Base-by-base conservation (phyloP, 2,113 vertebrate species). In the Lathamus discolor region DNA sequence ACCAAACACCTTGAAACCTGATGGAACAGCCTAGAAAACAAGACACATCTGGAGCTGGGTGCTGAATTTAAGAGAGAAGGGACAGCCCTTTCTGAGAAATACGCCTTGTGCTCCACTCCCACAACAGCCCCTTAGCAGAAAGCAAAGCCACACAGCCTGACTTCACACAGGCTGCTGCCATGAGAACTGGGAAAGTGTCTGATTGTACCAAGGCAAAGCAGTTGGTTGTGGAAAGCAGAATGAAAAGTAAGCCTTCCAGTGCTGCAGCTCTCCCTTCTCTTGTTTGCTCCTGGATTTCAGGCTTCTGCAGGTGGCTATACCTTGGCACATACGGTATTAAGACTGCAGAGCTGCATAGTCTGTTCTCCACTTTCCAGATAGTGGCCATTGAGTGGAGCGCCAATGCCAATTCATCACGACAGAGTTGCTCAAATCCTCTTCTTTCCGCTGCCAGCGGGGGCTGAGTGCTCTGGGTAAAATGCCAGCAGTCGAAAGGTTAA, bases 401-500 rank as follows among this genome's bases (percentile, higher is more conserved):
- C 92, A 79, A 11, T 0, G 1, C 63, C 70, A 94, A 55, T 91
- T 85, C 84, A 79, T 94, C 95, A 54, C 62, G 13, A 3, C 48
- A 13, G 78, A 69, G 83, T 35, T 4, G 57, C 86, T 92, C 74
- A 94, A 83, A 62, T 35, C 86, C 73, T 91, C 70, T 57, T 54
- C 49, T 62, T 15, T 41, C 86, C 0, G 0, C 88, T 87, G 92
- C 95, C 92, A 96, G 90, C 93, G 44, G 88, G 88, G 94, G 92
- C 83, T 24, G 37, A 84, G 80, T 3, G 0, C 75, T 59, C 66
- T 20, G 81, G 85, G 66, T 84, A 35, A 68, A 72, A 28, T 55
- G 88, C 90, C 96, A 96, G 95, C 91, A 95, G 92, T 22, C 3
- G 1, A 96, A 93, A 93, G 94, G 92, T 96, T 93, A 96, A 96